phyloP scores from a whole-genome alignment of 1,140 invertebrate genomes.

The Drosophila parvula region DNA sequence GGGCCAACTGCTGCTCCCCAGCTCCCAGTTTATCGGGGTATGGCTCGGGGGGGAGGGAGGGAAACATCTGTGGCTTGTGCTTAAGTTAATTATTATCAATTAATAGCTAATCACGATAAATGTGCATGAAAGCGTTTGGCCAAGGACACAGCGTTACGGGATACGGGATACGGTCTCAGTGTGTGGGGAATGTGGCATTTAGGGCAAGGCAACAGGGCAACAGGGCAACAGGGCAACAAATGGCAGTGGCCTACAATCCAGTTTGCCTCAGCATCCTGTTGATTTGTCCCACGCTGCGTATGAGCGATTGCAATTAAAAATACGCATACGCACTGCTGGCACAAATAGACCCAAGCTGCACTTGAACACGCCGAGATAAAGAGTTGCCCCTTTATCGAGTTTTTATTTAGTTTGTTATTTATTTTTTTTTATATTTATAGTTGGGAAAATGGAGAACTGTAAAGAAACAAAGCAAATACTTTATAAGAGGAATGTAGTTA shows the following conservation, averaged over 20 bases:
- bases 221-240: constrained; percentile 60
- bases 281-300: constrained; percentile 74
- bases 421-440: background rate
- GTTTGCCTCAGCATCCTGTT: constrained; percentile 57
- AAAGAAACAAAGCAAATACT: too few relatives aligned
- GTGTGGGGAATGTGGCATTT: constrained; percentile 1
- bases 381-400: background rate
- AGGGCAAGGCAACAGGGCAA: constrained; percentile 30
- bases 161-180: background rate
- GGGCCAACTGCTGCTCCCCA: constrained; percentile 6
- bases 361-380: background rate
- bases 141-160: constrained; percentile 34
- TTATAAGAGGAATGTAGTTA: too few relatives aligned
- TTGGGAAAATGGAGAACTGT: too few relatives aligned
- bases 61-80: constrained; percentile 73
- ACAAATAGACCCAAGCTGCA: constrained; percentile 3
- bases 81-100: constrained; percentile 82
- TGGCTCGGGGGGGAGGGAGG: too few relatives aligned
- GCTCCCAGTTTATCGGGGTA: constrained; percentile 1
- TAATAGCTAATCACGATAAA: constrained; percentile 82
- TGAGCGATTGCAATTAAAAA: constrained; percentile 70
- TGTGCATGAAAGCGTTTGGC: constrained; percentile 70
- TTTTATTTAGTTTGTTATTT: background rate
- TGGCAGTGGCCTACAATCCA: constrained; percentile 42
- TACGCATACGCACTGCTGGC: constrained; percentile 60